Conservation (phyloP, 2,797 vertebrate species). For the Meriones psammophilus region DNA sequence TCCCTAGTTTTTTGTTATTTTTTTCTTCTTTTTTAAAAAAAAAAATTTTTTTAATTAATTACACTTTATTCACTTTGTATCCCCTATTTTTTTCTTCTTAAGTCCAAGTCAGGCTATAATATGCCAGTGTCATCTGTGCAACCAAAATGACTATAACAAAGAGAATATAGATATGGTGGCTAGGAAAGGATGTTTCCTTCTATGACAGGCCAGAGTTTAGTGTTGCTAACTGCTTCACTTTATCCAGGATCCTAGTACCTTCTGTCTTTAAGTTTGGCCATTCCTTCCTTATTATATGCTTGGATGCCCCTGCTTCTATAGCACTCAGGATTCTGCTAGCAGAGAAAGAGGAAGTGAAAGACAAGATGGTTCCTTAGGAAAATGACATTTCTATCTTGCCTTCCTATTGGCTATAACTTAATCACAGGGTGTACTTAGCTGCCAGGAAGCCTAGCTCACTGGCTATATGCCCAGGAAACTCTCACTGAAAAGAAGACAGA, state of each 20-base stretch:
- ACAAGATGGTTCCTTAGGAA: conserved; percentile 32
- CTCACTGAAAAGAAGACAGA: conserved; percentile 1
- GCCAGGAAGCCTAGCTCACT: conserved; percentile 38
- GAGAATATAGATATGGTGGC: neutral
- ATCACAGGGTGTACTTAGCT: conserved; percentile 26
- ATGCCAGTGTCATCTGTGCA: neutral
- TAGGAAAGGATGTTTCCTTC: neutral
- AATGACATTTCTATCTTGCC: conserved; percentile 38
- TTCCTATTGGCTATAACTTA: conserved; percentile 43
- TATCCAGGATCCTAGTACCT: conserved; percentile 3
- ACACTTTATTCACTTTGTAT: too few relatives aligned
- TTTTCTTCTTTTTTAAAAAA: too few relatives aligned
- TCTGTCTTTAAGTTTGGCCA: conserved; percentile 23
- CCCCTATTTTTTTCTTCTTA: too few relatives aligned
- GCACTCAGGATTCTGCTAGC: neutral
- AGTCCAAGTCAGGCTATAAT: neutral
- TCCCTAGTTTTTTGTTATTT: neutral
- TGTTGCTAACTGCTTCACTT: neutral
- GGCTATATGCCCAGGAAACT: conserved; percentile 53
- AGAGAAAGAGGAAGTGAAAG: conserved; percentile 54
- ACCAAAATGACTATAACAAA: neutral
- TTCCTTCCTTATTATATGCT: neutral
- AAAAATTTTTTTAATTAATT: too few relatives aligned
- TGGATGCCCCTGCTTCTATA: conserved; percentile 2
- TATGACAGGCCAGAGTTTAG: neutral